Evolutionary conservation across 1,140 invertebrate genomes (phyloP), one percentile per base, ranked within the genome.

Genomic region (Cydia strobilella): DNA sequence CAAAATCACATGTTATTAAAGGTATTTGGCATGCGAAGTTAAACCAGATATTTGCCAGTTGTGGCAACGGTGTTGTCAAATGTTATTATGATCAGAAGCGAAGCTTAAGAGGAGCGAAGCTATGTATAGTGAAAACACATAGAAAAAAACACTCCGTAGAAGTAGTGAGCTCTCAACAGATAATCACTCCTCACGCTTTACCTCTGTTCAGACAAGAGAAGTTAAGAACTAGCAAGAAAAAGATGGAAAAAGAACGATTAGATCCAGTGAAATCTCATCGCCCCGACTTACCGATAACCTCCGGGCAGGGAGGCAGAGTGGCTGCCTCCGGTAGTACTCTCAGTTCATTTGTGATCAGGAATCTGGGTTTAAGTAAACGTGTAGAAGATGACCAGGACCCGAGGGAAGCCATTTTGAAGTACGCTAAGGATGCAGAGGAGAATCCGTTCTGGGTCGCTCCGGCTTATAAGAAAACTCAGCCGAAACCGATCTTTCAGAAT

Each of bases 391-490:
- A 99, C 91, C 97, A 99, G 83, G 98, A 99, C 94, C 98, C 99
- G 0, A 94, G 99, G 73, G 98, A 98, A 84, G 98, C 98, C 6
- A 99, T 99, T 84, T 93, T 99, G n/a, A 97, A 98, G 79, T 99
- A 97, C 93, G 99, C 99, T 0, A 98, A 99, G 90, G 98, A 98
- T 35, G 99, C 99, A 0, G 98, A 95, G 71, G 97, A 99, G 88
- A 98, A 99, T 95, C 99, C 99, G 0, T 99, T 98, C 86, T 99
- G 98, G 98, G 97, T 99, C 59, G 95, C 97, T 0, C 98, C 97
- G 0, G 98, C 98, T 9, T 99, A 99, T 87, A 95, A 95, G 69
- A 96, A 96, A 77, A 98, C 96, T 1, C 97, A 98, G 82, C 97
- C 97, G 0, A 94, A 95, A 76, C 94, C 96, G 0, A 96, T 98